Evolutionary conservation across 2,888 invertebrate species (phyloP), one percentile per base, ranked within the genome.

Genomic region (Agrilus cyanescens): DNA sequence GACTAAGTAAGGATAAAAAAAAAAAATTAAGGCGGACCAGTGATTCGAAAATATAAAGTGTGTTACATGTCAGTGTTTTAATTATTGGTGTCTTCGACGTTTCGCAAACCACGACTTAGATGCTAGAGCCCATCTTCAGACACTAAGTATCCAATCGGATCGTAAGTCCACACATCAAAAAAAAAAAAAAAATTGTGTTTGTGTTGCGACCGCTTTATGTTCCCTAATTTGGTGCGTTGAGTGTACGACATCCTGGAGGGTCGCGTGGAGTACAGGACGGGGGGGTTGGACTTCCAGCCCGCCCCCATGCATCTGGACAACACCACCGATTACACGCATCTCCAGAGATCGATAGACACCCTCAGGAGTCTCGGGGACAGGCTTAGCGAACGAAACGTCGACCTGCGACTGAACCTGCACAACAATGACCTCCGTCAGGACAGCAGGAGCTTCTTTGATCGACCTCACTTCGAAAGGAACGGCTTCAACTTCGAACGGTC

Each of bases 201-300:
- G 10, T 10, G 25, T 25, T 25, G 20, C 20, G 8, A 4, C 8
- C 25, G 10, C 25, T 25, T 25, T 25, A 25, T 33, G 15, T 33
- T 33, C 15, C 15, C 12, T 3, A n/a, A 33, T 33, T 33, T 14
- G 4, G 12, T 25, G 3, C 25, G 2, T 10, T 25, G 10, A 37
- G 37, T 8, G 2, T n/a, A n/a, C n/a, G 15, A n/a, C 30, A 52
- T 57, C 47, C 62, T 66, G 68, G 66, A 67, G 57, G 63, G 65
- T 42, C 60, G 66, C 41, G 55, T 68, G 54, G 68, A 68, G 46
- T 68, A 66, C 50, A 59, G 68, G 32, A 48, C 57, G 14, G 65
- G 65, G 33, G 66, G 66, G 45, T 57, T 67, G 60, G 67, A 67
- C 47, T 67, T 67, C 52, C 67, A 67, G 57, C 62, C 62, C 47